phyloP scores from a whole-genome alignment of 2,797 vertebrate species.

The Ctenochaetus hawaiiensis region DNA sequence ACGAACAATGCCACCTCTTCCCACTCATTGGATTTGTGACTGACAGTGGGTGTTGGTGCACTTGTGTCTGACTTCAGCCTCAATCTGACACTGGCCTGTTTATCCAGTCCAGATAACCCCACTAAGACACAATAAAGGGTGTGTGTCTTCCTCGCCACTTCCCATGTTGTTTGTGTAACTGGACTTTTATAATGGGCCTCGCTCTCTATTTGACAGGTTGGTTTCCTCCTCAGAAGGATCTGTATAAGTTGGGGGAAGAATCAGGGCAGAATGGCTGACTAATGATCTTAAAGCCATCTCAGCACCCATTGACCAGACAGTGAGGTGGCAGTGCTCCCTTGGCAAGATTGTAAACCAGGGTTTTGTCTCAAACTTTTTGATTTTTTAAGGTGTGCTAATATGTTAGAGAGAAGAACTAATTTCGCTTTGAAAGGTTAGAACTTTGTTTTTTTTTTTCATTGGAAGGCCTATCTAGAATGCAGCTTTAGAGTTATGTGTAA shows the following conservation, averaged over 20 bases:
- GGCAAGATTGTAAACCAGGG: conserved; percentile 51
- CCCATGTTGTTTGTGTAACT: conserved; percentile 89
- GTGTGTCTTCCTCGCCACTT: conserved; percentile 87
- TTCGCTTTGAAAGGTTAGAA: conserved; percentile 28
- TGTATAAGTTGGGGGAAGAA: conserved; percentile 54
- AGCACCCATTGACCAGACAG: conserved; percentile 42
- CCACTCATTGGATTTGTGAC: conserved; percentile 83
- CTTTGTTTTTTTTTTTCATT: conserved; percentile 29
- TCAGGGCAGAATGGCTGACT: conserved; percentile 61
- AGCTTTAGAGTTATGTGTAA: conserved; percentile 67
- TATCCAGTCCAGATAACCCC: conserved; percentile 83
- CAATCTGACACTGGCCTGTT: conserved; percentile 80
- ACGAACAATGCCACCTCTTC: conserved; percentile 87
- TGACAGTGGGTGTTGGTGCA: conserved; percentile 87
- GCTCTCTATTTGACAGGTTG: conserved; percentile 81
- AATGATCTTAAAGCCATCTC: conserved; percentile 56
- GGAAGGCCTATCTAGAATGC: conserved; percentile 50
- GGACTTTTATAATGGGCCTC: conserved; percentile 87
- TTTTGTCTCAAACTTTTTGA: conserved; percentile 16
- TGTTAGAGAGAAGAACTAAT: conserved; percentile 9
- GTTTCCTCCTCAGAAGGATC: conserved; percentile 84
- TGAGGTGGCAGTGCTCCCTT: conserved; percentile 65
- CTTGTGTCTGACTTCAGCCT: conserved; percentile 86
- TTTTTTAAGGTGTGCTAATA: conserved; percentile 3
- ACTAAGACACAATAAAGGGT: conserved; percentile 90